phyloP scores from a whole-genome alignment of 2,113 vertebrate genomes.

The Alexandromys fortis region DNA sequence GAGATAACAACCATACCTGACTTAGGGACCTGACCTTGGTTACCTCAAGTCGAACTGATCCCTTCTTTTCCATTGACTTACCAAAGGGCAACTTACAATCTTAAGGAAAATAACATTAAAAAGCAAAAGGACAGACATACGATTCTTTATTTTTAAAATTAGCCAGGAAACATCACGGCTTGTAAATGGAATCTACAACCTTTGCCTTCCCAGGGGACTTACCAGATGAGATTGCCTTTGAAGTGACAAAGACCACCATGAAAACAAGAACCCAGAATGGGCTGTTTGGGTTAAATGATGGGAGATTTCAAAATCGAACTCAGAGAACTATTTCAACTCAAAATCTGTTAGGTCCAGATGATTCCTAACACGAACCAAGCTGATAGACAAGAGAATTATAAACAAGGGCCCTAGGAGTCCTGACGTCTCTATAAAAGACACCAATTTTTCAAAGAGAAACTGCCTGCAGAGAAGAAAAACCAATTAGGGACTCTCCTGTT shows the following conservation, averaged over 20 bases:
- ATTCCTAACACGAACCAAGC: constrained; percentile 21
- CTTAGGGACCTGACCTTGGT: background rate
- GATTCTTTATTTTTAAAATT: background rate
- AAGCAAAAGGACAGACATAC: background rate
- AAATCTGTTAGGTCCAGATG: constrained; percentile 17
- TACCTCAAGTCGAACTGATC: background rate
- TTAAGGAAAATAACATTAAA: background rate
- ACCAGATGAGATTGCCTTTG: background rate
- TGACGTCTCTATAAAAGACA: constrained; percentile 48
- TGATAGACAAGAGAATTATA: constrained; percentile 54
- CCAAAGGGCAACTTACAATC: background rate
- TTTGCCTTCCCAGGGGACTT: background rate
- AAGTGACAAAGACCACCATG: background rate
- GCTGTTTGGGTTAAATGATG: background rate
- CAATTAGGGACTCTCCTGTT: constrained; percentile 24
- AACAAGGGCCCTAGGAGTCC: constrained; percentile 54
- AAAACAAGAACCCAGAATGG: background rate
- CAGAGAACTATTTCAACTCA: background rate
- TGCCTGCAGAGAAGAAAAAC: constrained; percentile 49
- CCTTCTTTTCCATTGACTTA: background rate
- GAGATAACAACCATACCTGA: background rate
- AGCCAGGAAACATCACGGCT: background rate
- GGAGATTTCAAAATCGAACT: background rate
- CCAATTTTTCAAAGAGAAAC: background rate
- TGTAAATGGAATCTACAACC: background rate